phyloP scores from a whole-genome alignment of 2,113 vertebrate species.

The rabbit (Oryctolagus cuniculus) region DNA sequence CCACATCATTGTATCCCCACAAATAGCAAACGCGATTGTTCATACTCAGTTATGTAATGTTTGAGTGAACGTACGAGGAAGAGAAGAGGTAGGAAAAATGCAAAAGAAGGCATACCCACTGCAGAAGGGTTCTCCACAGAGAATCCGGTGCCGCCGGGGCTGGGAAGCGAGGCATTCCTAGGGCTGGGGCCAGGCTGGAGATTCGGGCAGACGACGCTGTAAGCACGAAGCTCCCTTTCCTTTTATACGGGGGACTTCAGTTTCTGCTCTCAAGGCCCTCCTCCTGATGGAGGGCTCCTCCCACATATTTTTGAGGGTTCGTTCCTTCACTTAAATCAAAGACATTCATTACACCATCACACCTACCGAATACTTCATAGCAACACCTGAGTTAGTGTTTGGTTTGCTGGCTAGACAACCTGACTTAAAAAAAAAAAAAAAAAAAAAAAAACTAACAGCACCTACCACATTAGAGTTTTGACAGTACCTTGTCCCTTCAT shows the following conservation, averaged over 20 bases:
- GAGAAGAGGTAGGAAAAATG: not conserved
- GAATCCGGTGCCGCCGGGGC: fast-evolving
- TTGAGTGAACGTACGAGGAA: not conserved
- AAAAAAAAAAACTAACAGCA: not conserved
- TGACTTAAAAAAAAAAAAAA: not conserved
- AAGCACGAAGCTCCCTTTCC: no score
- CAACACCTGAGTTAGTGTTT: not conserved
- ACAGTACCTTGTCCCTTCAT: not conserved
- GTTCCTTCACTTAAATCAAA: not conserved
- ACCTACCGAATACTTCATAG: not conserved
- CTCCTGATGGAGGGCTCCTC: not conserved
- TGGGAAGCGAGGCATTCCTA: not conserved
- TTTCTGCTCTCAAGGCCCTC: not conserved
- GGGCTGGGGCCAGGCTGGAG: not conserved
- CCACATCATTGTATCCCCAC: not conserved
- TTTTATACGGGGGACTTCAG: not conserved
- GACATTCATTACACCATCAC: not conserved
- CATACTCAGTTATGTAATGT: not conserved
- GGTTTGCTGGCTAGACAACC: not conserved
- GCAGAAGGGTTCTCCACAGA: not conserved
- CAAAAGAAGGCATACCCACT: not conserved
- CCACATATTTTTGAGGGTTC: not conserved
- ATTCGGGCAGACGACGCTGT: not conserved
- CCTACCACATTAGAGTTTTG: not conserved
- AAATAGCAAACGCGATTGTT: not conserved